Conservation (phyloP, 2,797 vertebrate genomes). For the Austrolebias charrua region DNA sequence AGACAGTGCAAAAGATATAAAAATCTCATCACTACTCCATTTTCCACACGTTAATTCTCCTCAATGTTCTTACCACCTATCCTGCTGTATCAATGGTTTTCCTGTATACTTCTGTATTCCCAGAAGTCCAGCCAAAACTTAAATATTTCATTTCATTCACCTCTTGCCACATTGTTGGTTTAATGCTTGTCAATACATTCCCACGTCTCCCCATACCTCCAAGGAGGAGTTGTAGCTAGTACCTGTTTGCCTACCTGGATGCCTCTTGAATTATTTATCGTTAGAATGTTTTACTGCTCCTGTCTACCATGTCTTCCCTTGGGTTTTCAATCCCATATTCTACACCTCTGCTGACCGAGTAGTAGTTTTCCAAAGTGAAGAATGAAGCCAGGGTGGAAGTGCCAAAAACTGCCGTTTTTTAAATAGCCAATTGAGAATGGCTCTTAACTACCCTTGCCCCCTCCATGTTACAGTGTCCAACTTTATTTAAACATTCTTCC, state of each 20-base stretch:
- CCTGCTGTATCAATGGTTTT: not conserved
- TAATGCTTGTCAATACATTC: slow-evolving; percentile 1
- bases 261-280: slow-evolving; percentile 11
- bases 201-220: not conserved
- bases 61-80: not conserved
- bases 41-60: not conserved
- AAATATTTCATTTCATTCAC: slow-evolving; percentile 2
- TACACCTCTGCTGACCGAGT: slow-evolving; percentile 8
- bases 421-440: not conserved
- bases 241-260: not conserved
- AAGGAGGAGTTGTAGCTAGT: not conserved
- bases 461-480: not conserved
- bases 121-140: not conserved
- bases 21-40: slow-evolving; percentile 1
- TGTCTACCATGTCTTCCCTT: not conserved
- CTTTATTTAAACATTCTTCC: not conserved
- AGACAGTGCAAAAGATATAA: not conserved
- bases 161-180: not conserved
- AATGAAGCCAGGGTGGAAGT: slow-evolving; percentile 5
- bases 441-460: not conserved
- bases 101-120: not conserved
- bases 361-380: not conserved
- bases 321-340: not conserved
- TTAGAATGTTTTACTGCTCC: slow-evolving; percentile 14
- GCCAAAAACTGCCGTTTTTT: slow-evolving; percentile 2